Evolutionary conservation across 2,888 invertebrate species (phyloP).

Genomic region (Trisateles emortualis): DNA sequence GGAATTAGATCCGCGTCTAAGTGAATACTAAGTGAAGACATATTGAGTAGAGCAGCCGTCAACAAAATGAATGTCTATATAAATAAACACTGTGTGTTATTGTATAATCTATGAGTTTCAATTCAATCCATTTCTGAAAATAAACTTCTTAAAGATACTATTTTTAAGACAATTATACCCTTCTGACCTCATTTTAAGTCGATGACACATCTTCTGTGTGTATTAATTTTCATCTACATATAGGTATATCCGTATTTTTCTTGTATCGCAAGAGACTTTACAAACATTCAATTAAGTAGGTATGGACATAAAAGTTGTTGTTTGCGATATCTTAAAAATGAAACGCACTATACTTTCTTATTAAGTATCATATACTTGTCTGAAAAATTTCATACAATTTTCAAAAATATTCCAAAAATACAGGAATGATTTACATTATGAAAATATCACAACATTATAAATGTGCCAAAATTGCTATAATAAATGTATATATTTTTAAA

Average conservation of each 20-base stretch:
- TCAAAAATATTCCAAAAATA: constrained; percentile 80
- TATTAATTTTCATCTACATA: too few species aligned
- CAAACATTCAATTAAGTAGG: too few species aligned
- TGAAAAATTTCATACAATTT: constrained; percentile 81
- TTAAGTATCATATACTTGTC: constrained; percentile 78
- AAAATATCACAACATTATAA: constrained; percentile 82
- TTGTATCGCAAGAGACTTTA: too few species aligned
- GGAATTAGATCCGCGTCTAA: background rate
- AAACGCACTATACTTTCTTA: constrained; percentile 58
- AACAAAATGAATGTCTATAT: background rate
- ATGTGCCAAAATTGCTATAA: constrained; percentile 82
- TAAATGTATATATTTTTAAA: constrained; percentile 81
- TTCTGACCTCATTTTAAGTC: too few species aligned
- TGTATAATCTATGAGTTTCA: background rate
- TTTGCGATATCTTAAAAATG: constrained; percentile 25
- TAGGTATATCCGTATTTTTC: too few species aligned
- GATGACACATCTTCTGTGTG: too few species aligned
- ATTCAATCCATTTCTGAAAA: background rate
- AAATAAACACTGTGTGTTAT: background rate
- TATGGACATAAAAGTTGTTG: too few species aligned
- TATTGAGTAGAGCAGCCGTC: background rate
- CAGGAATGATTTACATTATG: constrained; percentile 81
- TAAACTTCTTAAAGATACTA: background rate
- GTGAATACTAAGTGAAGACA: background rate
- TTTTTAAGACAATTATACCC: background rate